Evolutionary conservation across 2,797 vertebrate genomes (phyloP).

Genomic region (Coreius guichenoti): DNA sequence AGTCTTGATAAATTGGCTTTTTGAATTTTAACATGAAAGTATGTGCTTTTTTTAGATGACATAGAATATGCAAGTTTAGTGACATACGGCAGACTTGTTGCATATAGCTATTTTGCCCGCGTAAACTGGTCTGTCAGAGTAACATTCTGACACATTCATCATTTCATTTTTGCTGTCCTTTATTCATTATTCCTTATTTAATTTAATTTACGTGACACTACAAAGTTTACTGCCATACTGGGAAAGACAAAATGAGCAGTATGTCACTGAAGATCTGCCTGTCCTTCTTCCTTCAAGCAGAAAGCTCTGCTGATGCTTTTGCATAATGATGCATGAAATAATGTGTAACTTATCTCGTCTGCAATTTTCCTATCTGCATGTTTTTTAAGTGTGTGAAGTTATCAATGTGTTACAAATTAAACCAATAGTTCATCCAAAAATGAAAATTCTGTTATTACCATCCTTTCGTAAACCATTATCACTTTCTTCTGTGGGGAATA

Average conservation of each 20-base stretch:
- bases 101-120: neutral
- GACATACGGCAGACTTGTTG: neutral
- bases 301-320: slow-evolving; percentile 28
- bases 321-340: slow-evolving; percentile 36
- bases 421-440: slow-evolving; percentile 8
- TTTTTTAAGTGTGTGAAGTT: slow-evolving; percentile 13
- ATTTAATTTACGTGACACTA: neutral
- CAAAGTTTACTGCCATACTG: neutral
- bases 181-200: neutral
- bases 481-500: neutral
- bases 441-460: neutral
- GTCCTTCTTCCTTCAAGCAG: slow-evolving; percentile 20
- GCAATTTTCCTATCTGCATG: slow-evolving; percentile 30
- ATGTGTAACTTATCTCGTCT: neutral
- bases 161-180: neutral
- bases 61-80: neutral
- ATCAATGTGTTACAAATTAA: slow-evolving; percentile 13
- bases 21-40: neutral
- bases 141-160: neutral
- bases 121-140: neutral
- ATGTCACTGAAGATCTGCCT: neutral
- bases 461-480: neutral
- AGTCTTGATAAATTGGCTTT: slow-evolving; percentile 1
- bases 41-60: neutral
- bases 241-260: neutral